Base-by-base conservation (phyloP, 2,888 invertebrate genomes). In the Tanypteryx hageni region DNA sequence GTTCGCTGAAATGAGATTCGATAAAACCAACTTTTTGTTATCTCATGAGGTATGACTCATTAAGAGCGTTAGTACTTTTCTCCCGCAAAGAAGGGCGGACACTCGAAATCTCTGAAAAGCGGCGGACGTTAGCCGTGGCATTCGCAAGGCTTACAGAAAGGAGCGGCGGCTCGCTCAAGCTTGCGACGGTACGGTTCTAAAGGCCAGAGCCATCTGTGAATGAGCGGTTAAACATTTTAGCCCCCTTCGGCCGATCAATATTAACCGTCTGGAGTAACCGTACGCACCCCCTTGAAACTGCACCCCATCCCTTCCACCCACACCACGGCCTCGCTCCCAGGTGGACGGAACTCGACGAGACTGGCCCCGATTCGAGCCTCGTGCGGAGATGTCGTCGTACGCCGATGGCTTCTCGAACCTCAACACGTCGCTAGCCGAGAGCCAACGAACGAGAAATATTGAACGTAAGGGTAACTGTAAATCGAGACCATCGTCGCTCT, bases 191-290 rank as follows among this genome's bases (percentile, higher is more conserved):
- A 89, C 64, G 64, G 64, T 89, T 68, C 89, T 44, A 89, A 89
- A 89, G 61, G 64, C 89, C 89, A 89, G 89, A 89, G 89, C 89
- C 89, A 89, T 89, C 89, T 89, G 89, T 89, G 89, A 89, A 89
- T 89, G 64, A 27, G 44, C 89, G 61, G 61, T 89, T 89, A 89
- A 89, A 89, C 68, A 89, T 89, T 89, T 89, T 44, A 64, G 68
- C 64, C 89, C 61, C 89, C 27, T 64, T n/a, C 61, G 44, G 64
- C 64, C 64, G 89, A 89, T 89, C 89, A 89, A 89, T 89, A 89
- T 89, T 64, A 89, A 89, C 89, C 89, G 89, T 89, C 89, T 89
- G 89, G 89, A 89, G 89, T 89, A 64, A 18, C 89, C 89, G 64
- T 16, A 31, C 61, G n/a, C 61, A 13, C 13, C 22, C 10, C 86